phyloP scores from a whole-genome alignment of 2,888 invertebrate genomes.

The Melikaiella ostensackeni region DNA sequence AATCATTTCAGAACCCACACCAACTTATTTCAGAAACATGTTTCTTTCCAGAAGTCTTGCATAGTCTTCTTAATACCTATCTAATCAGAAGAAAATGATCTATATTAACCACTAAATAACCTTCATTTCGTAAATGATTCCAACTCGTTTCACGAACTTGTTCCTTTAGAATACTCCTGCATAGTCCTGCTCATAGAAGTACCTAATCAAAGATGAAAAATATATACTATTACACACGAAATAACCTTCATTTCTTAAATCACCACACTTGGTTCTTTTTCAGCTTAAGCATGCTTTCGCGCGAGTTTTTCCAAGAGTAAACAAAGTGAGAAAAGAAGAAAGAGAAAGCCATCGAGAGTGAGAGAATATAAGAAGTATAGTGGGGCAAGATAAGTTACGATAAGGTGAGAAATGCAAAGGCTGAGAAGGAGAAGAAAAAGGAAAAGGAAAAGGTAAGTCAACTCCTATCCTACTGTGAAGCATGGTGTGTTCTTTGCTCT shows the following conservation, averaged over 20 bases:
- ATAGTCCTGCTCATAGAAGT: background rate
- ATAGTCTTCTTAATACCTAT: background rate
- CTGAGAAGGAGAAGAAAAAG: conserved; percentile 48
- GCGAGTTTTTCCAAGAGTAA: background rate
- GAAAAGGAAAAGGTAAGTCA: conserved; percentile 45
- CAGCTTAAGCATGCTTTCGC: background rate
- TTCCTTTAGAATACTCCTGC: background rate
- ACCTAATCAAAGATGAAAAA: background rate
- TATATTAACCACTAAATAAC: background rate
- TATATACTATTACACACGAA: background rate
- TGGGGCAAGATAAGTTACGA: conserved; percentile 51
- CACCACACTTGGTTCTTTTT: background rate
- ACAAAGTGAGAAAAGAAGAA: background rate
- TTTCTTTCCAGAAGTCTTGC: background rate
- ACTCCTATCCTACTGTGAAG: conserved; percentile 60
- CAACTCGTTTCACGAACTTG: background rate
- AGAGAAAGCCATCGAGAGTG: conserved; percentile 7
- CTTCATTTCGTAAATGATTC: background rate
- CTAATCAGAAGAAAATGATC: background rate
- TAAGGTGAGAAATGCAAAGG: conserved; percentile 51
- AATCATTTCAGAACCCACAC: background rate
- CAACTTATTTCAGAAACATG: background rate
- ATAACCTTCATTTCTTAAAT: background rate
- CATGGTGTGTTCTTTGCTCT: conserved; percentile 52
- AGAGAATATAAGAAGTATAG: conserved; percentile 35